Conservation (phyloP, 2,797 vertebrate species). For the Tiaroga cobitis region DNA sequence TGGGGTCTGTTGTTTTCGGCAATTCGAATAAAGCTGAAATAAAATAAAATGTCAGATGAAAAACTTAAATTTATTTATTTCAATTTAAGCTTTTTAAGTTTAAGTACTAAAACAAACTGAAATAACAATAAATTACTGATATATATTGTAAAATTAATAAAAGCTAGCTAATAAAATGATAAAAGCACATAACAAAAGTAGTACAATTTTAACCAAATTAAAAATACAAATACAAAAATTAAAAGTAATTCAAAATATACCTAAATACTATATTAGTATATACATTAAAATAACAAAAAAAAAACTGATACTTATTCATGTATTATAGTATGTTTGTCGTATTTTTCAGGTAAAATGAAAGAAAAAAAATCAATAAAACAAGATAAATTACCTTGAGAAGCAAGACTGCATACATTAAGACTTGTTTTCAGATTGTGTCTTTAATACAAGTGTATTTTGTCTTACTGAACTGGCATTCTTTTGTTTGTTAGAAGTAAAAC, state of each 20-base stretch:
- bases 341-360: neutral
- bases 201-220: neutral
- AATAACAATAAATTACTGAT: neutral
- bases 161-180: neutral
- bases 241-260: neutral
- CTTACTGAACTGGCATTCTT: neutral
- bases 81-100: too few relatives aligned
- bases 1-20: neutral
- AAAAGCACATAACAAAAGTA: neutral
- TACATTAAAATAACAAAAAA: neutral
- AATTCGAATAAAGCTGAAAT: neutral
- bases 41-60: too few relatives aligned
- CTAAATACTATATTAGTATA: neutral
- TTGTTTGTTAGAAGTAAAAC: neutral
- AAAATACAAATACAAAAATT: neutral
- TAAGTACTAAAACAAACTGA: too few relatives aligned
- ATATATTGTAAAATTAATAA: neutral
- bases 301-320: neutral
- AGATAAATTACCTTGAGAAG: neutral
- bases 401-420: neutral
- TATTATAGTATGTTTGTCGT: neutral
- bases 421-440: neutral
- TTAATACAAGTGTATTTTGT: neutral
- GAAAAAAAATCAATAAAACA: neutral
- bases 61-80: too few relatives aligned